Percentiles rank a stretch among this genome's conserved stretches.
Evolutionary conservation across 1,140 invertebrate species (phyloP).

Genomic region (Lepidurus packardi): DNA sequence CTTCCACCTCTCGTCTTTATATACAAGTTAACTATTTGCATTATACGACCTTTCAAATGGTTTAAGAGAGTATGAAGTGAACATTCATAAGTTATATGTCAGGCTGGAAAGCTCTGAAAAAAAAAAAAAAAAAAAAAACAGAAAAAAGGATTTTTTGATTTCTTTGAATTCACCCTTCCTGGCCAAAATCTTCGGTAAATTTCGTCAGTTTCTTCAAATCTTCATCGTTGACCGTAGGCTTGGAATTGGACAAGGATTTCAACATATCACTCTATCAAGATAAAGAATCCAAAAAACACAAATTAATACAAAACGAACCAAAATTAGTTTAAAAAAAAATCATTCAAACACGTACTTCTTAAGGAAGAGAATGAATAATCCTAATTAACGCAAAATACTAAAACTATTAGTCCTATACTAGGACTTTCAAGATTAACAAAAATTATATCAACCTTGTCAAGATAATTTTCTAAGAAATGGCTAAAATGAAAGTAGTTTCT

Average conservation of each 20-base stretch:
- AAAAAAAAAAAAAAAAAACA: neutral
- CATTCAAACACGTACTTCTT: too few species aligned
- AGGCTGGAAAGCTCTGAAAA: neutral
- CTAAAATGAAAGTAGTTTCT: neutral
- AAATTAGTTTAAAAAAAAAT: neutral
- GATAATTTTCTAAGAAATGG: slow-evolving; percentile 11
- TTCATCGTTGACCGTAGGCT: slow-evolving; percentile 95
- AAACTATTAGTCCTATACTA: too few species aligned
- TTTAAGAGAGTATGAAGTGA: neutral
- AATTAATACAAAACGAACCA: neutral
- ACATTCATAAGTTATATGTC: neutral
- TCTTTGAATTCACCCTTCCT: slow-evolving; percentile 73
- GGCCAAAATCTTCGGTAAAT: slow-evolving; percentile 97
- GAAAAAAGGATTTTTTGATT: neutral
- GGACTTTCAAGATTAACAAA: slow-evolving; percentile 30
- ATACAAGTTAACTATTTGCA: neutral
- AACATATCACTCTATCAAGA: slow-evolving; percentile 83
- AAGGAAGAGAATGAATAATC: too few species aligned
- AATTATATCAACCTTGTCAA: neutral
- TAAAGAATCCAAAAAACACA: slow-evolving; percentile 36
- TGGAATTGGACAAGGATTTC: slow-evolving; percentile 82
- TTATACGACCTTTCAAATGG: neutral
- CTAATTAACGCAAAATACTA: too few species aligned
- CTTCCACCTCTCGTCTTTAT: neutral
- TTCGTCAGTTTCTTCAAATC: slow-evolving; percentile 91